phyloP scores from a whole-genome alignment of 2,113 vertebrate species.

The Calidris pugnax region DNA sequence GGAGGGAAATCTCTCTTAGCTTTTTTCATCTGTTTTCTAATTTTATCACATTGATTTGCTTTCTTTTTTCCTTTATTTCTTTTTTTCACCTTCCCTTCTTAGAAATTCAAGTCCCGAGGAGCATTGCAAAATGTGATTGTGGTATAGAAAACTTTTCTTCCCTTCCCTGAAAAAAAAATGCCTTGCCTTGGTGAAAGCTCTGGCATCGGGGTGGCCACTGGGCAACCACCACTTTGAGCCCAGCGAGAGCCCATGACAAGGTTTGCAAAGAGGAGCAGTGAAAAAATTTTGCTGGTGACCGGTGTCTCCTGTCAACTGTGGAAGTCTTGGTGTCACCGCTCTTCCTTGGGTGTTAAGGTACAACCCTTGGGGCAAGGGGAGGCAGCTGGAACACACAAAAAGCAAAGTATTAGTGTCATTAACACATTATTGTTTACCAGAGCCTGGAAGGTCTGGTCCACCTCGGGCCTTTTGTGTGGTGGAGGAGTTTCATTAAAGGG shows the following conservation, averaged over 20 bases:
- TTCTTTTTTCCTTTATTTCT: not conserved
- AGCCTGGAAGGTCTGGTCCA: not conserved
- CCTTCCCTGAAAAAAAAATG: not conserved
- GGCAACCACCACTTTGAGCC: accelerated
- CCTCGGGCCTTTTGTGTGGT: not conserved
- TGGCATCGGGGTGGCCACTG: accelerated
- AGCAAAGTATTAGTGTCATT: not conserved
- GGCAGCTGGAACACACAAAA: not conserved
- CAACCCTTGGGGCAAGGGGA: not conserved
- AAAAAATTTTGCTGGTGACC: not conserved
- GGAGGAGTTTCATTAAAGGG: not conserved
- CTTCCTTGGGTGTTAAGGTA: not conserved
- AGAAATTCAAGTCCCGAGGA: not conserved
- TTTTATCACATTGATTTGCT: not conserved
- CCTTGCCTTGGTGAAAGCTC: not conserved
- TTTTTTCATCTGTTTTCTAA: not conserved
- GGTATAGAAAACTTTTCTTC: not conserved
- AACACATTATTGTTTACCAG: not conserved
- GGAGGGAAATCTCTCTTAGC: not conserved
- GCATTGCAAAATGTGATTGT: not conserved
- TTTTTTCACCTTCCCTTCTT: not conserved
- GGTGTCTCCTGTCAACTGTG: not conserved
- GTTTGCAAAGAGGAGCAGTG: not conserved
- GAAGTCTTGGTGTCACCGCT: not conserved
- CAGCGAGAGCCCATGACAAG: not conserved